These are phyloP conservation scores for Azorinus chamasolen DNA, from an alignment of 2,888 invertebrate species.

Conservation along the genomic window DNA sequence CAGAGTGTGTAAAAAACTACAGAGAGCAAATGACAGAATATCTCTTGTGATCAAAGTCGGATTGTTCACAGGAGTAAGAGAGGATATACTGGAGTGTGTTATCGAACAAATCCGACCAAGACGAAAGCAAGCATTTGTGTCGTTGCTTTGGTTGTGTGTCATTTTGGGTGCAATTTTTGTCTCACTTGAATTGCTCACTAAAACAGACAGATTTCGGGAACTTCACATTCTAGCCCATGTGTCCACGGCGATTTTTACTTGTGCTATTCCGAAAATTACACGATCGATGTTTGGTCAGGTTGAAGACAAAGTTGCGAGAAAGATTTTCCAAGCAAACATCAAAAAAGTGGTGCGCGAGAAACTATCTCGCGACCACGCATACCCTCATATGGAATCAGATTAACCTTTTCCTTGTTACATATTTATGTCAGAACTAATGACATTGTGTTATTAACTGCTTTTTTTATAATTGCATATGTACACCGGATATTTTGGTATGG, in stretches of 20 bases:
- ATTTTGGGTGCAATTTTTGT: slow-evolving; percentile 53
- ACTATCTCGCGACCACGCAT: too few species aligned
- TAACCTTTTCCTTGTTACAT: too few species aligned
- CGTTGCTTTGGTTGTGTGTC: slow-evolving; percentile 44
- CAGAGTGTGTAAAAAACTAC: slow-evolving; percentile 26
- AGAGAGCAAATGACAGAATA: slow-evolving; percentile 24
- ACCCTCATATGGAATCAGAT: too few species aligned
- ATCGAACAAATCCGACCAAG: slow-evolving; percentile 55
- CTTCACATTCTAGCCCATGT: slow-evolving; percentile 62
- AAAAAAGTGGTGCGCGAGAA: too few species aligned
- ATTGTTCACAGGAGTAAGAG: slow-evolving; percentile 32
- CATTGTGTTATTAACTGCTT: too few species aligned
- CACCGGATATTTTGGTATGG: too few species aligned
- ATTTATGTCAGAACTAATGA: too few species aligned
- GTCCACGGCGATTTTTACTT: slow-evolving; percentile 61
- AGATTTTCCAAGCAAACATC: too few species aligned
- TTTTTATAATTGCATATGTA: too few species aligned
- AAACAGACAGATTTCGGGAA: slow-evolving; percentile 57
- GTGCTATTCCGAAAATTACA: slow-evolving; percentile 61
- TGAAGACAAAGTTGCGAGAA: background rate
- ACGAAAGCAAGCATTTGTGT: slow-evolving; percentile 56
- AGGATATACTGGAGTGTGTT: slow-evolving; percentile 49
- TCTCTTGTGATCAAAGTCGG: slow-evolving; percentile 30
- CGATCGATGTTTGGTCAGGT: slow-evolving; percentile 39
- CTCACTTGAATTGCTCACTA: slow-evolving; percentile 49